Conservation (phyloP, 2,113 vertebrate species). For the Orientallactaga bullata region DNA sequence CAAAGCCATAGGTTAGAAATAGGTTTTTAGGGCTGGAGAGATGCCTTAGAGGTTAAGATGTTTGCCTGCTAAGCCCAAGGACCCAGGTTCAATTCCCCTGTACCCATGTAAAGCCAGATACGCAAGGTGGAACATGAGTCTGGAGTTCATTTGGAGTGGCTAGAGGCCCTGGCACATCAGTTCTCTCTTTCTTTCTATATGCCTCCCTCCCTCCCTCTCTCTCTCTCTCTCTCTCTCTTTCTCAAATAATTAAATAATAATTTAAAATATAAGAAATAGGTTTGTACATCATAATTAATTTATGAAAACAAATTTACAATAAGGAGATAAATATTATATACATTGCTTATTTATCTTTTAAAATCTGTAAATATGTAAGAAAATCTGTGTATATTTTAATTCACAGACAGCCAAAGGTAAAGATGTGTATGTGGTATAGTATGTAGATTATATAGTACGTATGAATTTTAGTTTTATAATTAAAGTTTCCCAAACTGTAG, state of each 20-base stretch:
- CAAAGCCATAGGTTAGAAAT: background rate
- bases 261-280: background rate
- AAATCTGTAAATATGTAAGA: background rate
- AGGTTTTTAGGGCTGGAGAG: background rate
- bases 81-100: no score
- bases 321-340: slow-evolving; percentile 44
- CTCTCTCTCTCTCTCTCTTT: no score
- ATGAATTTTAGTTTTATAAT: background rate
- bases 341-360: background rate
- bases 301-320: slow-evolving; percentile 36
- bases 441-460: background rate
- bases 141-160: no score
- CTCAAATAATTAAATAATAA: no score
- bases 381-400: slow-evolving; percentile 1
- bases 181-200: no score
- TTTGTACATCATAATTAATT: slow-evolving; percentile 61
- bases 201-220: no score
- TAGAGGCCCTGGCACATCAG: no score
- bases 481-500: background rate
- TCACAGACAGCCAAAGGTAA: background rate
- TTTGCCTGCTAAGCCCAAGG: no score
- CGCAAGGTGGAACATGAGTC: no score
- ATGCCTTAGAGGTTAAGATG: no score
- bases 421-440: background rate
- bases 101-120: no score